Base-by-base conservation (phyloP, 2,797 vertebrate genomes). In the Poecilia picta region DNA sequence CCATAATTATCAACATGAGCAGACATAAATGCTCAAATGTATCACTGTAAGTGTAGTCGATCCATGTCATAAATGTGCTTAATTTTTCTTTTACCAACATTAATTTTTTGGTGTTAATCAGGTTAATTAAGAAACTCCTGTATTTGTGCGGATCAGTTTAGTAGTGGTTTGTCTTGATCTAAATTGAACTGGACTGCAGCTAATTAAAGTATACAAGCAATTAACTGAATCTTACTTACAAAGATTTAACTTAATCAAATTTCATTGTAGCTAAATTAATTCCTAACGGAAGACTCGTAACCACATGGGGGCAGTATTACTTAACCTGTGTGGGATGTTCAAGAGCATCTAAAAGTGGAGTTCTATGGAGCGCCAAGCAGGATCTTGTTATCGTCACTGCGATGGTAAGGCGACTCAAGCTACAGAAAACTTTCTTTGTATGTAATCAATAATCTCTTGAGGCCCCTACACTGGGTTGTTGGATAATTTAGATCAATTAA, bases 281-380 rank as follows among this genome's bases (percentile, higher is more conserved):
- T 57, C 2, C 15, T 15, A 16, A 72, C 43, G 8, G 45, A n/a
- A 18, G 4, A 33, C 66, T 23, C 31, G 74, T 72, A 76, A 87
- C 90, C 95, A 95, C 92, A 84, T 11, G 94, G 84, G 89, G 92
- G 90, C 93, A 89, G 84, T 84, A 81, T 92, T 77, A 83, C 59
- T 81, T 82, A 87, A 87, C 28, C 43, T 74, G 76, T 49, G 33
- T 57, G 43, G 18, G 49, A 64, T 23, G 47, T 55, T 81, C 57
- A 70, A 66, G 47, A 46, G 39, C 76, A 81, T 41, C 8, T 78
- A 46, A 83, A 83, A 83, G 80, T 62, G 73, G 68, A 81, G 72
- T 70, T 87, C 82, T 75, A 86, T 80, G 43, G 78, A 84, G 83
- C 73, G 39, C 78, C 72, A 55, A 47, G 75, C 47, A 70, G 75